Percentiles rank a stretch among this genome's conserved stretches.
Conservation (phyloP, 2,888 invertebrate genomes). For the Leucania comma region DNA sequence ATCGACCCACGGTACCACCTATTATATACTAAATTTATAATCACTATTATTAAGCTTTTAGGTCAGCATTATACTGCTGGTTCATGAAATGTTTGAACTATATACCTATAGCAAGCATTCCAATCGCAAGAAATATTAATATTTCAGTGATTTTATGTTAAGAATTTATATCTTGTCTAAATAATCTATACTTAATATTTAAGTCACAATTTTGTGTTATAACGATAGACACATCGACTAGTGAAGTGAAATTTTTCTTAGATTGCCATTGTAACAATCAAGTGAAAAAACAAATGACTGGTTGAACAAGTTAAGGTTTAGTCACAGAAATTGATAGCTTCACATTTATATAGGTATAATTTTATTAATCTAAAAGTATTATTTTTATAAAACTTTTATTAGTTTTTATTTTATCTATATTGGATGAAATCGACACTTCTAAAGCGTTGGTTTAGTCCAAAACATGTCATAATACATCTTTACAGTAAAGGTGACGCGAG, state of each 20-base stretch:
- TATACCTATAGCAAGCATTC: slow-evolving; percentile 61
- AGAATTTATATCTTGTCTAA: slow-evolving; percentile 50
- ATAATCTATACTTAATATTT: slow-evolving; percentile 49
- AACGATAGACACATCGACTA: slow-evolving; percentile 32
- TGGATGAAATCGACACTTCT: slow-evolving; percentile 34
- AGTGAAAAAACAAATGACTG: not conserved
- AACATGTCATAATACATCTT: slow-evolving; percentile 39
- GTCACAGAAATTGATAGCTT: slow-evolving; percentile 26
- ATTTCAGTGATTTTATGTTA: slow-evolving; percentile 61
- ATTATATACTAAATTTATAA: slow-evolving; percentile 57
- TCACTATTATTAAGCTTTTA: slow-evolving; percentile 58
- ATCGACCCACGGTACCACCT: slow-evolving; percentile 60
- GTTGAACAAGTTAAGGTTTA: not conserved
- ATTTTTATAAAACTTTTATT: slow-evolving; percentile 58
- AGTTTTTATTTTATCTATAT: slow-evolving; percentile 29
- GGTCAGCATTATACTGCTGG: slow-evolving; percentile 53
- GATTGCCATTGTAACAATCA: slow-evolving; percentile 34
- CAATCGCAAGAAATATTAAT: slow-evolving; percentile 61
- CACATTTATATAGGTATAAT: slow-evolving; percentile 31
- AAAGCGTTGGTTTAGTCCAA: slow-evolving; percentile 27
- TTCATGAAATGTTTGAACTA: slow-evolving; percentile 55
- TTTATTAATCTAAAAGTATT: slow-evolving; percentile 54
- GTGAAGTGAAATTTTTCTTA: slow-evolving; percentile 39
- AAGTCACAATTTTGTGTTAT: slow-evolving; percentile 57
- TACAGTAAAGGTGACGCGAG: slow-evolving; percentile 36